A percentile compares a stretch with the other conserved stretches of the same genome.
phyloP scores from a whole-genome alignment of 30 jellyfish, hydroid and myxozoan species.

The Hydractinia symbiolongicarpus region DNA sequence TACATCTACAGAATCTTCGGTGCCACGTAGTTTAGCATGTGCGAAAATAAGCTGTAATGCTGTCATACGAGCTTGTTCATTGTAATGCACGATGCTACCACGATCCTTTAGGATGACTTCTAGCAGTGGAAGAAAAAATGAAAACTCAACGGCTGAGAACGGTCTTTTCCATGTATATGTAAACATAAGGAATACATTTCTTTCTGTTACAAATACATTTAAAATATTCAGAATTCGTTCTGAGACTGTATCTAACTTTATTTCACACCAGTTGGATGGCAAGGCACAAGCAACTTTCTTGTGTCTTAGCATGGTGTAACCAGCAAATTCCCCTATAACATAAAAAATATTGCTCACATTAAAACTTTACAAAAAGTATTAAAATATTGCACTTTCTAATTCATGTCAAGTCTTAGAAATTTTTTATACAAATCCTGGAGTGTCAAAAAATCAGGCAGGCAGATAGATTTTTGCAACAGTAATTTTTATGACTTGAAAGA shows the following conservation, averaged over 20 bases:
- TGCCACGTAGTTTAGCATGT: slow-evolving; percentile 45
- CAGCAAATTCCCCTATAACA: slow-evolving; percentile 67
- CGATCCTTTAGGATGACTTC: slow-evolving; percentile 51
- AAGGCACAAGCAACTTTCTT: slow-evolving; percentile 52
- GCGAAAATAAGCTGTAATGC: slow-evolving; percentile 59
- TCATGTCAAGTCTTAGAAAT: background rate
- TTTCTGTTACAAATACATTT: slow-evolving; percentile 50
- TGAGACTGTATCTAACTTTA: slow-evolving; percentile 36
- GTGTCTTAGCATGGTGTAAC: slow-evolving; percentile 52
- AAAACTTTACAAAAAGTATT: background rate
- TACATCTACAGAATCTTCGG: background rate
- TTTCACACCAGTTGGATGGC: slow-evolving; percentile 67
- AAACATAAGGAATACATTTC: slow-evolving; percentile 60
- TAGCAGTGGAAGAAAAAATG: slow-evolving; percentile 67
- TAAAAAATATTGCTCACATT: background rate
- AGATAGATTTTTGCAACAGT: background rate
- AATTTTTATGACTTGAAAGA: background rate
- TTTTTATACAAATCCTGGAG: background rate
- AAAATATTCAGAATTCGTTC: slow-evolving; percentile 49
- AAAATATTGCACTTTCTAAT: background rate
- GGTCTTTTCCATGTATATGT: slow-evolving; percentile 65
- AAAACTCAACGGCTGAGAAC: slow-evolving; percentile 52
- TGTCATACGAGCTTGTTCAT: slow-evolving; percentile 47
- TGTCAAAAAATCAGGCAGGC: background rate
- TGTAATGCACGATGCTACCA: slow-evolving; percentile 43